Conservation (phyloP, 37 sponge, comb jelly and placozoan species). For the Chondrilla cf. caribensis region DNA sequence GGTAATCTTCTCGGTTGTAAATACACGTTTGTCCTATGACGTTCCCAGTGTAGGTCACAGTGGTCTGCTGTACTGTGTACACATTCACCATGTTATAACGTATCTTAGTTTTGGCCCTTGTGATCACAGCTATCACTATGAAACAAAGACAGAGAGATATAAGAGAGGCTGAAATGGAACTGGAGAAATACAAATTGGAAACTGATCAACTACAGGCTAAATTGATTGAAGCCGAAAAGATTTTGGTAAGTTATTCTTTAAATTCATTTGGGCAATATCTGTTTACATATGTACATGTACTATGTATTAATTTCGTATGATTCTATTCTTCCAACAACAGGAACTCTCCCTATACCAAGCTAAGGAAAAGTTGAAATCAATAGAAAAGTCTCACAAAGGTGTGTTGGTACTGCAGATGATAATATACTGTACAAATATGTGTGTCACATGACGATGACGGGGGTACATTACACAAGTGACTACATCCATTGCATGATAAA, state of each 20-base stretch:
- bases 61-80: too few species aligned
- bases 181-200: conserved; percentile 39
- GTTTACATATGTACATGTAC: neutral
- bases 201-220: conserved; percentile 48
- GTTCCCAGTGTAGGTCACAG: too few species aligned
- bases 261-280: neutral
- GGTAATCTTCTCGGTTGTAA: too few species aligned
- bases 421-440: too few species aligned
- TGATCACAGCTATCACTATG: conserved; percentile 18
- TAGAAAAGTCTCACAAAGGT: conserved; percentile 56
- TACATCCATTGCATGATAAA: too few species aligned
- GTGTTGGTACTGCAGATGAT: too few species aligned
- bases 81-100: too few species aligned
- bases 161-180: conserved; percentile 33
- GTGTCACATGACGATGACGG: too few species aligned
- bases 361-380: conserved; percentile 62
- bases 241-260: conserved; percentile 38
- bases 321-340: conserved; percentile 14
- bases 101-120: too few species aligned
- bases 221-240: conserved; percentile 80
- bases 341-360: conserved; percentile 62
- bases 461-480: too few species aligned
- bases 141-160: conserved; percentile 29
- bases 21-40: too few species aligned
- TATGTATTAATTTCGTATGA: neutral